phyloP scores from a whole-genome alignment of 2,113 vertebrate genomes.

The Donacobius atricapilla region DNA sequence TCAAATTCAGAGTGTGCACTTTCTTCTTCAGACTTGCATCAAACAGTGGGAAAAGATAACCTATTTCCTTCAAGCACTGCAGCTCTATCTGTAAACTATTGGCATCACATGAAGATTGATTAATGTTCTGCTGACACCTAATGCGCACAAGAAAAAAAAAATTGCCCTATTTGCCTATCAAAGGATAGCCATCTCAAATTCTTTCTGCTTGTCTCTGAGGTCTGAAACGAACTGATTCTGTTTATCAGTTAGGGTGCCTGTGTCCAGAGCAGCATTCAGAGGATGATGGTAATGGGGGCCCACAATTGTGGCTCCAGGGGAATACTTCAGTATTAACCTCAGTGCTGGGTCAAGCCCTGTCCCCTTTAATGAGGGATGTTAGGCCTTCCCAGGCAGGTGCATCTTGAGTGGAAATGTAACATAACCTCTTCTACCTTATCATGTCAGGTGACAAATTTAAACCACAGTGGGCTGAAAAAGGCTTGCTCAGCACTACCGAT shows the following conservation, averaged over 20 bases:
- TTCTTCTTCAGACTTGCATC: background rate
- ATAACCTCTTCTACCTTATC: constrained; percentile 42
- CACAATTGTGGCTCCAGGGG: background rate
- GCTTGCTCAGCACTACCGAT: constrained; percentile 19
- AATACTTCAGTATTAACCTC: background rate
- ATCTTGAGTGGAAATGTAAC: constrained; percentile 1
- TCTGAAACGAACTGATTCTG: background rate
- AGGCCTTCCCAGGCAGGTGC: constrained; percentile 22
- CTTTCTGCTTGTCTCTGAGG: background rate
- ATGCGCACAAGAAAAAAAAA: background rate
- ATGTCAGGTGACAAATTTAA: constrained; percentile 53
- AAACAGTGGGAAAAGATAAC: background rate
- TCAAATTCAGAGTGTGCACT: constrained; percentile 12
- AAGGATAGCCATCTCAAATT: background rate
- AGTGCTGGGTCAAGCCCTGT: background rate
- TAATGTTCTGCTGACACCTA: background rate
- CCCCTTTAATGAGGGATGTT: constrained; percentile 28
- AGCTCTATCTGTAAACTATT: background rate
- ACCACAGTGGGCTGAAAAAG: background rate
- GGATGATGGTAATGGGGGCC: constrained; percentile 3
- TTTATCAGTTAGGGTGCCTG: background rate
- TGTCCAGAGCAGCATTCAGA: constrained; percentile 6
- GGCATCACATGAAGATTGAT: background rate
- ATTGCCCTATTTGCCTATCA: background rate
- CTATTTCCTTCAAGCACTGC: constrained; percentile 11